phyloP scores from a whole-genome alignment of 2,113 vertebrate species.

The Eulemur rufifrons region DNA sequence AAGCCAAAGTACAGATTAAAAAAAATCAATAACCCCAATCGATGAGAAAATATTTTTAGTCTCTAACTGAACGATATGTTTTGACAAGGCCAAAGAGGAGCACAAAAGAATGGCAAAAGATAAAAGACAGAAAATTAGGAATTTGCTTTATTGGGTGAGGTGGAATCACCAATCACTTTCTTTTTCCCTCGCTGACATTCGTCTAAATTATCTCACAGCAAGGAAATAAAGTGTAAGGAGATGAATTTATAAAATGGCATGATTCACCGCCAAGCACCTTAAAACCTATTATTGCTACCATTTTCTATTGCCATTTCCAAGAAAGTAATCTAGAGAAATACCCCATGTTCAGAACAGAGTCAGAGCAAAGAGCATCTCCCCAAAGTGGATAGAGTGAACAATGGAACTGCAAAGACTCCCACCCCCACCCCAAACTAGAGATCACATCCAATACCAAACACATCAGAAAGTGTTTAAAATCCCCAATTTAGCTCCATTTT shows the following conservation, averaged over 20 bases:
- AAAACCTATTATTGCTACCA: conserved; percentile 73
- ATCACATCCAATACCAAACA: neutral
- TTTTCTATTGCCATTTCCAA: conserved; percentile 67
- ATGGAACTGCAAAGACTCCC: neutral
- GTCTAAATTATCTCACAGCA: conserved; percentile 83
- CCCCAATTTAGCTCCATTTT: conserved; percentile 49
- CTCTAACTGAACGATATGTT: conserved; percentile 91
- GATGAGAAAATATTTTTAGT: conserved; percentile 92
- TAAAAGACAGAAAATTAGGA: conserved; percentile 90
- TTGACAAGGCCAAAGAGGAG: conserved; percentile 88
- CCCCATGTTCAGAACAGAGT: neutral
- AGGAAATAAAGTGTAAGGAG: conserved; percentile 84
- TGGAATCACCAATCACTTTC: conserved; percentile 83
- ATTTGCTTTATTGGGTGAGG: conserved; percentile 87
- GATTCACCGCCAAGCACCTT: conserved; percentile 78
- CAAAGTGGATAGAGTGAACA: conserved; percentile 7
- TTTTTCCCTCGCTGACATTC: conserved; percentile 79
- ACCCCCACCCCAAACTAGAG: neutral
- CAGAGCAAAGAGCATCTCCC: neutral
- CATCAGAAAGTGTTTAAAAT: conserved; percentile 54
- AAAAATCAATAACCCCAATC: conserved; percentile 93
- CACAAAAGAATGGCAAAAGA: conserved; percentile 88
- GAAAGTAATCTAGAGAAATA: conserved; percentile 70
- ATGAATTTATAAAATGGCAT: conserved; percentile 85
- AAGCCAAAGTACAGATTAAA: conserved; percentile 93